Percentiles rank a stretch among this genome's conserved stretches.
Evolutionary conservation across 2,113 vertebrate species (phyloP).

Genomic region (Ceyx margarethae): DNA sequence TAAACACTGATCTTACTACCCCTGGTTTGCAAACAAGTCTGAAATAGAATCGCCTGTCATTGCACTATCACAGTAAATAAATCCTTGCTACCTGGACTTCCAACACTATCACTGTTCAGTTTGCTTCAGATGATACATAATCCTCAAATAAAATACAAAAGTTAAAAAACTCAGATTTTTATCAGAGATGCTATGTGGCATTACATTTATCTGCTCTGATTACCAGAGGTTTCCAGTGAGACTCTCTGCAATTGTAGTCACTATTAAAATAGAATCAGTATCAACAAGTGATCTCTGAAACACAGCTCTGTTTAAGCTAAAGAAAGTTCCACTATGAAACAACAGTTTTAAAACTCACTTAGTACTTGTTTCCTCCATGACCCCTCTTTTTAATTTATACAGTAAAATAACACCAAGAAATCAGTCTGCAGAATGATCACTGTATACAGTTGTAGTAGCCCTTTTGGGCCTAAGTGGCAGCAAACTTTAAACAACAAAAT

Average conservation of each 20-base stretch:
- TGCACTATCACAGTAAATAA: not conserved
- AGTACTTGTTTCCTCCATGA: not conserved
- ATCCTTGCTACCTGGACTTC: not conserved
- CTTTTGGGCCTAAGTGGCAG: not conserved
- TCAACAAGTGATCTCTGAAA: not conserved
- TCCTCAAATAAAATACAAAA: not conserved
- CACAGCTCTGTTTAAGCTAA: slow-evolving; percentile 7
- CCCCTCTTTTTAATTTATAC: not conserved
- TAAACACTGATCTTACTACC: not conserved
- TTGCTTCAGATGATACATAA: not conserved
- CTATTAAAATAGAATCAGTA: not conserved
- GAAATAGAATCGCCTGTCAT: not conserved
- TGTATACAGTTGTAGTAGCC: not conserved
- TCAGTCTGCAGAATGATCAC: not conserved
- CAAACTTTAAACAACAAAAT: not conserved
- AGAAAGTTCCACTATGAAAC: slow-evolving; percentile 4
- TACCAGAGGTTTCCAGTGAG: not conserved
- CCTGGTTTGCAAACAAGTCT: not conserved
- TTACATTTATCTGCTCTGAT: not conserved
- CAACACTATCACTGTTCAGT: not conserved
- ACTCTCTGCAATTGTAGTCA: not conserved
- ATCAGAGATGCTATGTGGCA: not conserved
- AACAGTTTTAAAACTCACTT: slow-evolving; percentile 16
- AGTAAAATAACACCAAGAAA: not conserved
- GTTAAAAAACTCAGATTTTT: not conserved